Percentiles rank a stretch among this genome's conserved stretches.
phyloP scores from a whole-genome alignment of 2,797 vertebrate species.

The Leucoraja ocellata region DNA sequence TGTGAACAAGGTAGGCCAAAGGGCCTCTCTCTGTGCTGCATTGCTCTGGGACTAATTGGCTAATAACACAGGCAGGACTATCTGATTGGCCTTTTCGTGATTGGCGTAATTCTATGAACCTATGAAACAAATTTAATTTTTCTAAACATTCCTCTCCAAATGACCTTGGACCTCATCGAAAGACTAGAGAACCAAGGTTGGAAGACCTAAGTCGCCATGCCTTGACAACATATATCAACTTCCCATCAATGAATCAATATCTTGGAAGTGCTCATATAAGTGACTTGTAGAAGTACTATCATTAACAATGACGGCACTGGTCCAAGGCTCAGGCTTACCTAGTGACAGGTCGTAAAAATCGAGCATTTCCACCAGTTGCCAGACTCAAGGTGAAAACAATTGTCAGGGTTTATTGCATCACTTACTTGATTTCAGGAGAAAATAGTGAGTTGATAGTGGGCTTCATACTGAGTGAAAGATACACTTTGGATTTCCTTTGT shows the following conservation, averaged over 20 bases:
- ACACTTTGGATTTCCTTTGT: background rate
- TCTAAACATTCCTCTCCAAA: background rate
- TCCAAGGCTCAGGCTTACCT: background rate
- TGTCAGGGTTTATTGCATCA: background rate
- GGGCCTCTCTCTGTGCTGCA: too few relatives aligned
- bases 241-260: background rate
- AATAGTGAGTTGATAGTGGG: background rate
- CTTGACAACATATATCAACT: background rate
- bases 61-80: background rate
- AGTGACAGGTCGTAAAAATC: background rate
- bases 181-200: background rate
- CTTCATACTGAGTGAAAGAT: background rate
- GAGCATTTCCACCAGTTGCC: background rate
- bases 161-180: background rate
- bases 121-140: background rate
- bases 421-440: background rate
- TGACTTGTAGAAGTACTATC: background rate
- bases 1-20: too few relatives aligned
- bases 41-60: background rate
- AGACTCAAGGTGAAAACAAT: background rate
- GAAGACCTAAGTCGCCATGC: background rate
- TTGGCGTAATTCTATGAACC: background rate
- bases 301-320: background rate
- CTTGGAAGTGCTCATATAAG: background rate
- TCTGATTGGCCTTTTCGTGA: background rate